These are phyloP conservation scores for Gopherus flavomarginatus DNA, from an alignment of 2,113 vertebrate species.

Conservation along the genomic window DNA sequence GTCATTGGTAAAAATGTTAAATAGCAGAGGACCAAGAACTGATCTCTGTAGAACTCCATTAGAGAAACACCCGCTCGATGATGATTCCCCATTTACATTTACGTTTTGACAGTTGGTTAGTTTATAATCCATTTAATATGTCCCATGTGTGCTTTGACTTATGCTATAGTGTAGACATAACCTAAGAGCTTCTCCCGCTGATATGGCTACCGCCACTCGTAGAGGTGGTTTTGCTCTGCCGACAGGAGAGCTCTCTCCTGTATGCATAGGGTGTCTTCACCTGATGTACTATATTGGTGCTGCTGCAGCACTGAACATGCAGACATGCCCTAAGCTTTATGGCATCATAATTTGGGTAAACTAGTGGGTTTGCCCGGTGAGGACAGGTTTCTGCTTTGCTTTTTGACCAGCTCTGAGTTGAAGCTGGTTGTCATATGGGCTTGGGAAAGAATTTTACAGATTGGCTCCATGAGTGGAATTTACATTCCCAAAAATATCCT, in stretches of 20 bases:
- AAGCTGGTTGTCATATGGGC: background rate
- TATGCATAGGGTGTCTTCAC: too few species aligned
- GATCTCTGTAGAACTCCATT: background rate
- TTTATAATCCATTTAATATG: background rate
- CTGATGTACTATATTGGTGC: too few species aligned
- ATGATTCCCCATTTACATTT: background rate
- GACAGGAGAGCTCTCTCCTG: too few species aligned
- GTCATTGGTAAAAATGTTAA: background rate
- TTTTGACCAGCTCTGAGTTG: background rate
- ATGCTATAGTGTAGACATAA: too few species aligned
- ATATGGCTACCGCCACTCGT: too few species aligned
- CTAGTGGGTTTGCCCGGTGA: background rate
- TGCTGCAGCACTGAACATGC: too few species aligned
- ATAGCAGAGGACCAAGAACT: background rate
- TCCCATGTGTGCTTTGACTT: background rate
- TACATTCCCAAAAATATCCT: background rate
- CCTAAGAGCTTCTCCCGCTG: too few species aligned
- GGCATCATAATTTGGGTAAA: background rate
- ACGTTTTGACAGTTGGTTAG: fast-evolving
- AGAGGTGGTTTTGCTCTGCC: too few species aligned
- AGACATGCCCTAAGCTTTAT: fast-evolving
- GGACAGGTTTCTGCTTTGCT: background rate
- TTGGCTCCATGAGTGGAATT: background rate
- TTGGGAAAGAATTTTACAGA: background rate
- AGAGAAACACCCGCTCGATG: background rate